Evolutionary conservation across 2,797 vertebrate species (phyloP), one percentile per base, ranked within the genome.

Genomic region (Thalassophryne amazonica): DNA sequence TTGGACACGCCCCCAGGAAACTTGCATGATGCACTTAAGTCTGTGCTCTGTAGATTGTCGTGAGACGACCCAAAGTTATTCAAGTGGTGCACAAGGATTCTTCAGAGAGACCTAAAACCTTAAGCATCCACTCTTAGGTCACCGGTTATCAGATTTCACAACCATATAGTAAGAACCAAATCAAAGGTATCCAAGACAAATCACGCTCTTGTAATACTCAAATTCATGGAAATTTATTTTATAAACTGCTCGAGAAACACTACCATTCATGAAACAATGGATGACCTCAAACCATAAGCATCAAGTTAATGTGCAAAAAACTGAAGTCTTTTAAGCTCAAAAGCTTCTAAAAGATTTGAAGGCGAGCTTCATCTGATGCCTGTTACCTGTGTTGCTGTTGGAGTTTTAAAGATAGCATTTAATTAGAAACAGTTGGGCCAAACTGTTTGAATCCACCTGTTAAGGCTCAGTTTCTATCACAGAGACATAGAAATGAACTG

Each of bases 221-320:
- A n/a, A n/a, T n/a, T n/a, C n/a, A n/a, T n/a, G n/a, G n/a, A n/a
- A n/a, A n/a, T n/a, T n/a, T n/a, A n/a, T n/a, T n/a, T n/a, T n/a
- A n/a, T 19, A 41, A 52, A 27, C 36, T 12, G 20, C 3, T 35
- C 47, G 11, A 63, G 53, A 64, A 73, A 71, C 32, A 56, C 54
- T 43, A 32, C 32, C 21, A 69, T 66, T 58, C 64, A 47, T 56
- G 28, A 25, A 56, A 30, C 52, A 59, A n/a, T n/a, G n/a, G n/a
- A n/a, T n/a, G n/a, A n/a, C n/a, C n/a, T 77, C 35, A 77, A 77
- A 65, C 63, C 76, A 53, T 69, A 67, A 60, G 20, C 40, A 58
- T 46, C 15, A 31, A 34, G 21, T 25, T 15, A 9, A 33, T 23
- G 40, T 37, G 12, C 28, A 35, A 52, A 10, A 4, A 25, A 7